Evolutionary conservation across 2,797 vertebrate genomes (phyloP).

Genomic region (Mus minutoides): DNA sequence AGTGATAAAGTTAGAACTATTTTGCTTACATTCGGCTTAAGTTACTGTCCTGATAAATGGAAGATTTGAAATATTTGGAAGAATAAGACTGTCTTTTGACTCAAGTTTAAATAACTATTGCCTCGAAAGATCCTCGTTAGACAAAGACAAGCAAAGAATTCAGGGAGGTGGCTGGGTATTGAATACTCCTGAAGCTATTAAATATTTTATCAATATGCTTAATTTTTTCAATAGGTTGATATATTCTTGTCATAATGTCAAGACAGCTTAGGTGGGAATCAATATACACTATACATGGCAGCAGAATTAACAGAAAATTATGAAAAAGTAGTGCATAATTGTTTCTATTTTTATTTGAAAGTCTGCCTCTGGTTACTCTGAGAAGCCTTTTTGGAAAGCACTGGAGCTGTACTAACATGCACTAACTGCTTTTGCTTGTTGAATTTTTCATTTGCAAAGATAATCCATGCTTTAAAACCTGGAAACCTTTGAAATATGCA

Average conservation of each 20-base stretch:
- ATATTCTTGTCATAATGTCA: background rate
- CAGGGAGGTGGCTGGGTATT: conserved; percentile 64
- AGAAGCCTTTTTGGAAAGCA: conserved; percentile 31
- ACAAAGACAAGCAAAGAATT: conserved; percentile 46
- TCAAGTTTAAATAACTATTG: conserved; percentile 44
- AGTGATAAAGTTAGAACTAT: background rate
- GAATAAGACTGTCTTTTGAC: conserved; percentile 19
- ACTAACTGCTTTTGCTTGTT: conserved; percentile 56
- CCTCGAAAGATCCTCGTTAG: conserved; percentile 25
- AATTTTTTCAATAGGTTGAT: conserved; percentile 52
- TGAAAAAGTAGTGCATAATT: conserved; percentile 49
- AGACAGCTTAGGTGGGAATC: conserved; percentile 20
- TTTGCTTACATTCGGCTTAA: conserved; percentile 47
- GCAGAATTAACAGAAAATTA: conserved; percentile 57
- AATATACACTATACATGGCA: conserved; percentile 60
- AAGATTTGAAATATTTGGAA: conserved; percentile 53
- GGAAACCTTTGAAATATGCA: conserved; percentile 74
- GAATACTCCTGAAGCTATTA: conserved; percentile 53
- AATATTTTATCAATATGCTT: conserved; percentile 15
- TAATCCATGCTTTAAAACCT: conserved; percentile 69
- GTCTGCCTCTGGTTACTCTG: conserved; percentile 67
- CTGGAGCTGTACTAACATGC: conserved; percentile 43
- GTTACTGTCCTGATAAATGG: conserved; percentile 54
- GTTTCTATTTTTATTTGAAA: background rate
- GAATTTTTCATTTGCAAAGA: conserved; percentile 77